Percentiles rank a stretch among this genome's conserved stretches.
These are phyloP conservation scores for Threskiornis aethiopicus DNA, from an alignment of 2,797 vertebrate genomes.

Conservation along the genomic window DNA sequence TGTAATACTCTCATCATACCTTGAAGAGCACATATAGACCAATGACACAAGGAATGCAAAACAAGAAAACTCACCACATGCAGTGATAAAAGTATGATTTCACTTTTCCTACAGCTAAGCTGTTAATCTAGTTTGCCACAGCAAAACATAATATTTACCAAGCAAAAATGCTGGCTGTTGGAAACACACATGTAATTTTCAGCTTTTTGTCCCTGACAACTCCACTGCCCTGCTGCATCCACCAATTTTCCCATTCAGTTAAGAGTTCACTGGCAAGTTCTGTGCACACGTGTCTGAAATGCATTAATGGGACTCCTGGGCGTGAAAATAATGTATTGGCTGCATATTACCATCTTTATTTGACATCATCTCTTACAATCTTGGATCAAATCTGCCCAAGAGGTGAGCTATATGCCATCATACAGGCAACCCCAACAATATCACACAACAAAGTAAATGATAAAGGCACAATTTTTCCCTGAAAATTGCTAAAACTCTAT, in stretches of 20 bases:
- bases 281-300: background rate
- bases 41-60: background rate
- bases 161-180: background rate
- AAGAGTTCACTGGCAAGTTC: background rate
- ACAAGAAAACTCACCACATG: background rate
- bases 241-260: background rate
- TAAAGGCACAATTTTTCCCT: background rate
- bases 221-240: background rate
- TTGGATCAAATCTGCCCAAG: background rate
- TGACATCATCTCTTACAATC: background rate
- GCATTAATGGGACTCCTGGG: background rate
- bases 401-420: background rate
- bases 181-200: background rate
- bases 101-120: background rate
- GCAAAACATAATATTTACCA: background rate
- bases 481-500: background rate
- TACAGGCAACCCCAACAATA: background rate
- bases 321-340: background rate
- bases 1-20: background rate
- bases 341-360: background rate
- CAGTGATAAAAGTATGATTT: background rate
- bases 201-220: constrained; percentile 3
- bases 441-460: background rate
- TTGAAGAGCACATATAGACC: background rate
- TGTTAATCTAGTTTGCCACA: constrained; percentile 1